Percentiles rank a stretch among this genome's conserved stretches.
phyloP scores from a whole-genome alignment of 2,888 invertebrate genomes.

The Unio pictorum region DNA sequence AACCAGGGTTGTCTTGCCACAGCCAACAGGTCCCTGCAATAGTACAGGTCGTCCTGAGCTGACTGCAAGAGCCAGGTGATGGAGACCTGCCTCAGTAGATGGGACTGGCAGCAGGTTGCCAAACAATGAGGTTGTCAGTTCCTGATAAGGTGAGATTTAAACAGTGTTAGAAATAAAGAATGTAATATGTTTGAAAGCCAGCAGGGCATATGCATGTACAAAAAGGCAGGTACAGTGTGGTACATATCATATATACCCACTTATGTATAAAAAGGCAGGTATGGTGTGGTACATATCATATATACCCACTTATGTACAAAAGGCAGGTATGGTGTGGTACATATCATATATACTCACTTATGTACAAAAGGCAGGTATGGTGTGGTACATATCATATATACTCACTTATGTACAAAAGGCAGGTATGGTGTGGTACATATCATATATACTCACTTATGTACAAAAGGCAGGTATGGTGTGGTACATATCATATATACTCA shows the following conservation, averaged over 20 bases:
- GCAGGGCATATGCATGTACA: background rate
- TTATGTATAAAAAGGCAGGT: background rate
- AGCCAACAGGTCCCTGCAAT: conserved; percentile 90
- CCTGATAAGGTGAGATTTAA: background rate
- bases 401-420: background rate
- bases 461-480: background rate
- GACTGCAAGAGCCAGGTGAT: conserved; percentile 85
- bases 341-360: background rate
- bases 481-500: background rate
- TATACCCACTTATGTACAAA: background rate
- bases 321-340: background rate
- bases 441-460: background rate
- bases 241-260: background rate
- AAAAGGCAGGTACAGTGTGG: background rate
- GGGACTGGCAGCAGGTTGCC: conserved; percentile 78
- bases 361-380: background rate
- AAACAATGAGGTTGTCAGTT: background rate
- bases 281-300: background rate
- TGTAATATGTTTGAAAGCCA: conserved; percentile 6
- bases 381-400: background rate
- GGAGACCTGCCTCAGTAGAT: conserved; percentile 78
- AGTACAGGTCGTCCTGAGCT: conserved; percentile 76
- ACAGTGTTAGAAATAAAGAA: background rate
- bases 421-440: background rate
- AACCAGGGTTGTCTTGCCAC: conserved; percentile 93